A percentile compares a stretch with the other conserved stretches of the same genome.
These are phyloP conservation scores for Alentia gelatinosa DNA, from an alignment of 2,888 invertebrate genomes.

Conservation along the genomic window DNA sequence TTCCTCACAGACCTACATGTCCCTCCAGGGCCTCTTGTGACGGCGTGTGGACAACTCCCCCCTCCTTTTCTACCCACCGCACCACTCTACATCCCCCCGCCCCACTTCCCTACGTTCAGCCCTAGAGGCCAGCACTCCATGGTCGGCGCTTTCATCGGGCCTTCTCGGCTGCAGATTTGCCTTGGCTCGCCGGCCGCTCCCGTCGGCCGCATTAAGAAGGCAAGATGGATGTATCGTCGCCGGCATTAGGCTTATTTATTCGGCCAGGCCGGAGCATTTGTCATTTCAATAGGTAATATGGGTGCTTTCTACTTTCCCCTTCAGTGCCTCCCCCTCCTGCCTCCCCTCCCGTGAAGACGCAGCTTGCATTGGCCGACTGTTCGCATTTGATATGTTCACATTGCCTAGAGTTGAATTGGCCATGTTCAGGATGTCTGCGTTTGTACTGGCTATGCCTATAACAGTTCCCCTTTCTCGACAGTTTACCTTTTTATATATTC, in stretches of 20 bases:
- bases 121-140: background rate
- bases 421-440: no score
- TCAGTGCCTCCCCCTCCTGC: background rate
- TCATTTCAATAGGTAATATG: slow-evolving; percentile 22
- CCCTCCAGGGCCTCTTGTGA: background rate
- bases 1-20: background rate
- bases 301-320: background rate
- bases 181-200: background rate
- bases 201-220: background rate
- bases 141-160: background rate
- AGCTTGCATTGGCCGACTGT: background rate
- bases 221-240: background rate
- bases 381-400: no score
- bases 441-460: no score
- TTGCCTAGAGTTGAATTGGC: no score
- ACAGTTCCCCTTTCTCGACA: no score
- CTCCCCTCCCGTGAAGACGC: background rate
- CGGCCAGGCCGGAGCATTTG: background rate
- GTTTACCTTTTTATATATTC: no score
- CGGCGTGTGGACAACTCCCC: background rate
- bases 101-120: background rate
- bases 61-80: background rate
- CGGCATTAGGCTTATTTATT: slow-evolving; percentile 24
- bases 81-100: background rate
- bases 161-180: background rate